Evolutionary conservation across 2,888 invertebrate species (phyloP).

Genomic region (Ormyrus rosae): DNA sequence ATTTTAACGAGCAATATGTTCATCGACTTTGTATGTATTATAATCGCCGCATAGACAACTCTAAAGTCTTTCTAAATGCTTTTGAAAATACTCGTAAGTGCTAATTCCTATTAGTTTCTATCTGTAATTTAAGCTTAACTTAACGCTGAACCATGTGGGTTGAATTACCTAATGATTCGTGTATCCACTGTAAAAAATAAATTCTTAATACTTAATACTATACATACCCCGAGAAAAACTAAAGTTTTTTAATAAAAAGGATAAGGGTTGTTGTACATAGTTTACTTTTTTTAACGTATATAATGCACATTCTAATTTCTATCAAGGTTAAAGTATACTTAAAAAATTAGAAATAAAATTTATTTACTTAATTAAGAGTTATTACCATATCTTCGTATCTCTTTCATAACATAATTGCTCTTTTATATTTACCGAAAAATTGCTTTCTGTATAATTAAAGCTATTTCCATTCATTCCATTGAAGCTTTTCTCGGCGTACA

Average conservation of each 20-base stretch:
- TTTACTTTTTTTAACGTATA: too few species aligned
- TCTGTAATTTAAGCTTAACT: constrained; percentile 41
- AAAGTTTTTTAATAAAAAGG: too few species aligned
- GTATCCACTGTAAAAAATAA: constrained; percentile 1
- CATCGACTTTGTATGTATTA: constrained; percentile 44
- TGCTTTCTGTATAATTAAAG: too few species aligned
- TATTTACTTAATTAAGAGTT: not conserved
- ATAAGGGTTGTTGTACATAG: too few species aligned
- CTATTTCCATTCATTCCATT: not conserved
- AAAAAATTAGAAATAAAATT: not conserved
- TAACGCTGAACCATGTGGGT: constrained; percentile 20
- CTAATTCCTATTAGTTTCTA: constrained; percentile 18
- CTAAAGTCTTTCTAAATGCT: constrained; percentile 38
- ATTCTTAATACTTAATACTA: not conserved
- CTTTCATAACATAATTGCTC: too few species aligned
- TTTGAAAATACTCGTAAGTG: constrained; percentile 41
- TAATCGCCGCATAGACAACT: constrained; percentile 39
- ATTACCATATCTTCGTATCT: too few species aligned
- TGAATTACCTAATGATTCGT: constrained; percentile 22
- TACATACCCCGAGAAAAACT: constrained; percentile 23
- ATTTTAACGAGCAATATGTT: constrained; percentile 23
- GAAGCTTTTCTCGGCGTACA: constrained; percentile 34
- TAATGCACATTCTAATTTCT: too few species aligned
- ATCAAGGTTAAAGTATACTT: not conserved
- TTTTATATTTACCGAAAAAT: too few species aligned